phyloP scores from a whole-genome alignment of 2,797 vertebrate genomes.

The Todus mexicanus region DNA sequence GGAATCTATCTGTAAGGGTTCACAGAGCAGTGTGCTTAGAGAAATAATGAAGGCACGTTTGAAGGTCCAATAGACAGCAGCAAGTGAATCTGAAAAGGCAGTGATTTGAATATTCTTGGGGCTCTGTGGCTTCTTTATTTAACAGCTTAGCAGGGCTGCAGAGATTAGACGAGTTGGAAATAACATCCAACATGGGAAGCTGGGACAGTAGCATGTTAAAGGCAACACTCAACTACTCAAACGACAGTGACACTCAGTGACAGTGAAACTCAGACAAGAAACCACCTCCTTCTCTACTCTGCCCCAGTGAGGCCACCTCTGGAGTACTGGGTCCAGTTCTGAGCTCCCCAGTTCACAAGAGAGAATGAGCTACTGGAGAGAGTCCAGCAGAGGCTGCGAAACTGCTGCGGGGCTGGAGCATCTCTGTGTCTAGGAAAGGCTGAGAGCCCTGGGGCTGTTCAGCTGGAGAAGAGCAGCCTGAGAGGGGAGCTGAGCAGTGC shows the following conservation, averaged over 20 bases:
- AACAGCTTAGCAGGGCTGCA: neutral
- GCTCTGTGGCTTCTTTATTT: neutral
- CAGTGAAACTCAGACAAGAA: no score
- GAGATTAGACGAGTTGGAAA: neutral
- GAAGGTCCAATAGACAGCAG: neutral
- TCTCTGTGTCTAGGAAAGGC: neutral
- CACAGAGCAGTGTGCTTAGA: neutral
- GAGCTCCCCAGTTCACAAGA: neutral
- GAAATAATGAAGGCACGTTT: neutral
- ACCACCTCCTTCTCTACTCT: neutral
- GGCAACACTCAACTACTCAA: rapidly evolving
- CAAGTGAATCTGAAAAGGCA: neutral
- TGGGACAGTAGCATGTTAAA: neutral
- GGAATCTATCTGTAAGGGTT: neutral
- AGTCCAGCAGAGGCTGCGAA: neutral
- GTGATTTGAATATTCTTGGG: neutral
- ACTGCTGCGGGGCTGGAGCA: neutral
- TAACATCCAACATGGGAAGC: neutral
- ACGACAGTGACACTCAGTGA: no score
- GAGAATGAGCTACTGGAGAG: neutral
- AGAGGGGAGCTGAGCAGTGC: neutral
- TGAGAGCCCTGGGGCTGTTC: no score
- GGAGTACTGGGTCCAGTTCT: neutral
- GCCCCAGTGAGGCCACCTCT: neutral
- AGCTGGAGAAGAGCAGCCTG: neutral